phyloP scores from a whole-genome alignment of 1,140 invertebrate species.

The Drusus annulatus region DNA sequence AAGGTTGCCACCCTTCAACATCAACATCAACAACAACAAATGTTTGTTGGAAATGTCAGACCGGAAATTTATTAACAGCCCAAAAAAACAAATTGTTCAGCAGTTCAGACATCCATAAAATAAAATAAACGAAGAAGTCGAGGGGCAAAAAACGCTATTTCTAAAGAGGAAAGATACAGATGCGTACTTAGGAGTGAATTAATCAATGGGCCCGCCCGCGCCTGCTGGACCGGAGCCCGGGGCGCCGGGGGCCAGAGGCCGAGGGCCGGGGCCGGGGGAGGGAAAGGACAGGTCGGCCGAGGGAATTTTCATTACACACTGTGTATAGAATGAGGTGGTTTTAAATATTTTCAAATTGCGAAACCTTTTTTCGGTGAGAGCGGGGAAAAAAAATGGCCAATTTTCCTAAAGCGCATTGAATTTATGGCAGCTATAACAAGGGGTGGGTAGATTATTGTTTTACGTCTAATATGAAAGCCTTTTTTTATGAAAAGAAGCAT shows the following conservation, averaged over 20 bases:
- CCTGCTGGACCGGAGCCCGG: background rate
- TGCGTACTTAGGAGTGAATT: slow-evolving; percentile 27
- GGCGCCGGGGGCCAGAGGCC: too few species aligned
- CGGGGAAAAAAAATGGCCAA: background rate
- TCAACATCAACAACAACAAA: too few species aligned
- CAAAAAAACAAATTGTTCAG: slow-evolving; percentile 29
- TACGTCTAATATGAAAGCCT: too few species aligned
- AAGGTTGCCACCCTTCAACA: too few species aligned
- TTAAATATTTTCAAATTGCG: slow-evolving; percentile 27
- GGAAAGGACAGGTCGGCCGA: background rate
- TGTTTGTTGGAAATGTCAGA: slow-evolving; percentile 11
- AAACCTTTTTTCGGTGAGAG: slow-evolving; percentile 13
- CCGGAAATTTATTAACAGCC: slow-evolving; percentile 29
- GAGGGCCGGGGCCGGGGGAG: background rate
- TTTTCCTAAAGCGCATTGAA: too few species aligned
- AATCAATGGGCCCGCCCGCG: slow-evolving; percentile 3
- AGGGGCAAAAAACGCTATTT: slow-evolving; percentile 14
- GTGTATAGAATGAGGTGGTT: background rate
- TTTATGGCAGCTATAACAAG: too few species aligned
- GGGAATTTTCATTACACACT: slow-evolving; percentile 28
- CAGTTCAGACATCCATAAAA: slow-evolving; percentile 35
- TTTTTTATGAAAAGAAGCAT: too few species aligned
- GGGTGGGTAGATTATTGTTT: too few species aligned
- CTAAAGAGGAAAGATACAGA: slow-evolving; percentile 24
- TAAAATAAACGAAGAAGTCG: slow-evolving; percentile 33